These are phyloP conservation scores for Alligator mississippiensis DNA, from an alignment of 2,113 vertebrate species.

Conservation along the genomic window DNA sequence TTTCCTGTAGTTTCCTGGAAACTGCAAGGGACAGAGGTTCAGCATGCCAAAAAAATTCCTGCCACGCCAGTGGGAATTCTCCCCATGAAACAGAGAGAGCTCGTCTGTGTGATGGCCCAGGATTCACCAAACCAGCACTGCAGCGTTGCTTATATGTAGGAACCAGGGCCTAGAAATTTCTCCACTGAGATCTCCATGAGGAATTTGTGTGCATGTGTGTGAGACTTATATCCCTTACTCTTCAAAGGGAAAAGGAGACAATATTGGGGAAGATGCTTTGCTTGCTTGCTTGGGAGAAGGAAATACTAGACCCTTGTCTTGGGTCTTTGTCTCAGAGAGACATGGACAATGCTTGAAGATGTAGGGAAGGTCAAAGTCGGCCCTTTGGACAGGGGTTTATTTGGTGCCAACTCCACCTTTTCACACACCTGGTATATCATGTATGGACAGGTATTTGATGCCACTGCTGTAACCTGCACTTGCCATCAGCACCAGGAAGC, in stretches of 20 bases:
- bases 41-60: not conserved
- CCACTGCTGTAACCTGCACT: not conserved
- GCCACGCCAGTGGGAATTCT: not conserved
- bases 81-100: not conserved
- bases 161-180: accelerated
- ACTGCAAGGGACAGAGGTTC: not conserved
- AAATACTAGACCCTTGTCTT: not conserved
- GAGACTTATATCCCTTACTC: not conserved
- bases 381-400: not conserved
- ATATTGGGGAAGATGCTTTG: not conserved
- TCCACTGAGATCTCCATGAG: accelerated
- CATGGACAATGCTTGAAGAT: not conserved
- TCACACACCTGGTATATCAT: not conserved
- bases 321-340: not conserved
- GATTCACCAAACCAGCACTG: not conserved
- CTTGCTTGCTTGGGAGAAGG: not conserved
- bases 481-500: too few species aligned
- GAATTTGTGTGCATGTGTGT: not conserved
- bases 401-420: not conserved
- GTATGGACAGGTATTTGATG: not conserved
- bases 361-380: not conserved
- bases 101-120: not conserved
- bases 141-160: not conserved
- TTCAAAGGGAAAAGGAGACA: not conserved
- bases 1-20: not conserved